phyloP scores from a whole-genome alignment of 2,113 vertebrate genomes.

The Gymnocephalus cernua region DNA sequence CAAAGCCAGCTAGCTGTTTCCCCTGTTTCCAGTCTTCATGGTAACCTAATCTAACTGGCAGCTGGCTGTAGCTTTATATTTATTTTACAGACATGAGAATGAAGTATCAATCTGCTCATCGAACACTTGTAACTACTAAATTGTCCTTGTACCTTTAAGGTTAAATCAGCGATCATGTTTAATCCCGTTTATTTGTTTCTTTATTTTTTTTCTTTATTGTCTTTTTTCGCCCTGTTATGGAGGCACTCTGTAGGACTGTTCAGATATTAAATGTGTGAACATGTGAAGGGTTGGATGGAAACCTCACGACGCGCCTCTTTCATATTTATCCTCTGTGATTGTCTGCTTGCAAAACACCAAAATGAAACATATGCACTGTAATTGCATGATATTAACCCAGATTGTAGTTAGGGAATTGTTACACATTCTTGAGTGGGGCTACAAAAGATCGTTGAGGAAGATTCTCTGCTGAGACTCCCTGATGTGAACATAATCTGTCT shows the following conservation, averaged over 20 bases:
- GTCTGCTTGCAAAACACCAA: slow-evolving; percentile 18
- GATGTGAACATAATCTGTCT: slow-evolving; percentile 65
- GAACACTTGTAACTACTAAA: too few species aligned
- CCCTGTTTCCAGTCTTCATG: too few species aligned
- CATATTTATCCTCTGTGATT: background rate
- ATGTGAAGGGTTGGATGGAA: background rate
- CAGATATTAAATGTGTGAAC: background rate
- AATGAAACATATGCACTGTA: slow-evolving; percentile 46
- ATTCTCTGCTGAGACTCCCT: slow-evolving; percentile 51
- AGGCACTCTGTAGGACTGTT: too few species aligned
- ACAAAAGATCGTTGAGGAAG: slow-evolving; percentile 46
- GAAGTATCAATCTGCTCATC: too few species aligned
- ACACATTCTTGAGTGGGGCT: slow-evolving; percentile 35
- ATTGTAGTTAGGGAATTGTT: slow-evolving; percentile 16
- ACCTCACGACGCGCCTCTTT: background rate
- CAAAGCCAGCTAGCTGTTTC: too few species aligned
- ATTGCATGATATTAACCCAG: slow-evolving; percentile 60
- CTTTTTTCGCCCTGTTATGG: background rate
- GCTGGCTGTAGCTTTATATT: too few species aligned
- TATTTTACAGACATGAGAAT: too few species aligned
- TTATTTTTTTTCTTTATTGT: background rate
- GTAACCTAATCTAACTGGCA: too few species aligned
- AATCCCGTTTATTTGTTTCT: background rate
- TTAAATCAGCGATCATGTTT: too few species aligned
- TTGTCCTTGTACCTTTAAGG: too few species aligned